phyloP scores from a whole-genome alignment of 2,888 invertebrate genomes.

The Drosophila testacea region DNA sequence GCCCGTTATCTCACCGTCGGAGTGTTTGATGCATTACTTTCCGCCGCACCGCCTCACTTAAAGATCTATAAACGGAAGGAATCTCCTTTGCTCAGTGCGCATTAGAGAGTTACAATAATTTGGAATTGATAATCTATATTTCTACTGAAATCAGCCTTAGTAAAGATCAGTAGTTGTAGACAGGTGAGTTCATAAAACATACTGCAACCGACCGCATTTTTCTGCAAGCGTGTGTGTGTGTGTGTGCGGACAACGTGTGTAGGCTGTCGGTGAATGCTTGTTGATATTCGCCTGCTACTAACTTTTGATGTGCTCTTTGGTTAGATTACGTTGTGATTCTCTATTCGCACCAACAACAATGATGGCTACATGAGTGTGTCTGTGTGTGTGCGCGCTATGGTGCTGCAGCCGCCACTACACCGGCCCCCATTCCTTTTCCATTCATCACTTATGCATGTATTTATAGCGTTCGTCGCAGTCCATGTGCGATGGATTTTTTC shows the following conservation, averaged over 20 bases:
- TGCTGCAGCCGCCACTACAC: conserved; percentile 27
- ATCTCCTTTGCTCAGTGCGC: conserved; percentile 8
- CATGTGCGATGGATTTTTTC: conserved; percentile 66
- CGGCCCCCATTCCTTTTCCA: conserved; percentile 17
- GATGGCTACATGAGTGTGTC: conserved; percentile 13
- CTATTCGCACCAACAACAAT: conserved; percentile 20
- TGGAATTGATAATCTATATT: conserved; percentile 35
- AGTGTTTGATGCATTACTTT: conserved; percentile 6
- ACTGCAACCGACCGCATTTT: conserved; percentile 58
- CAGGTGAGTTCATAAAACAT: conserved; percentile 51
- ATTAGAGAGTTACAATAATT: conserved; percentile 18
- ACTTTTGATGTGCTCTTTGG: conserved; percentile 40
- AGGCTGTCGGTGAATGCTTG: conserved; percentile 52
- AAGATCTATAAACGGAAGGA: conserved; percentile 32
- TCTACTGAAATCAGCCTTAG: conserved; percentile 18
- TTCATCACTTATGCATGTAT: conserved; percentile 54
- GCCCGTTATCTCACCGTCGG: conserved; percentile 32
- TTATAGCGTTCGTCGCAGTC: conserved; percentile 65
- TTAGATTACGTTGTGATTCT: conserved; percentile 34
- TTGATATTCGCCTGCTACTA: conserved; percentile 47
- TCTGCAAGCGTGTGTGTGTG: conserved; percentile 33
- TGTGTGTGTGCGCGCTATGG: conserved; percentile 1
- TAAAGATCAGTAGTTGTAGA: conserved; percentile 30
- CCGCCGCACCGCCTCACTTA: conserved; percentile 1
- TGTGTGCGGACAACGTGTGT: conserved; percentile 21